Conservation (phyloP, 1,140 invertebrate species). For the Achroia grisella region DNA sequence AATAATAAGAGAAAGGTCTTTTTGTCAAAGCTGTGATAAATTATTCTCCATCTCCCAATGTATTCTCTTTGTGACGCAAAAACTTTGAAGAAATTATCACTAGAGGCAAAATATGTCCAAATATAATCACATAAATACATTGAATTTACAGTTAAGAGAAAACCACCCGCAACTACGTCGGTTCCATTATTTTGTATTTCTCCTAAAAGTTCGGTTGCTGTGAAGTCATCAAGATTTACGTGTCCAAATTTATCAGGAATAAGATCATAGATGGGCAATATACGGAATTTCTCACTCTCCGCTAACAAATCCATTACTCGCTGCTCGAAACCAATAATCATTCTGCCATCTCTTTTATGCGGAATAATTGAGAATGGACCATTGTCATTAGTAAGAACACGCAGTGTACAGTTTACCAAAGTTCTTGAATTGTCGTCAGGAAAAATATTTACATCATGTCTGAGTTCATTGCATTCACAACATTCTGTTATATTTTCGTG, state of each 20-base stretch:
- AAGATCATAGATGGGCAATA: not conserved
- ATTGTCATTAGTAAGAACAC: not conserved
- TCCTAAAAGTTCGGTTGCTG: not conserved
- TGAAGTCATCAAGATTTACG: not conserved
- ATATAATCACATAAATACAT: not conserved
- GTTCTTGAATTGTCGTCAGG: not conserved
- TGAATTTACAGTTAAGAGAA: not conserved
- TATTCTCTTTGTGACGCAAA: not conserved
- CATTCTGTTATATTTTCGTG: not conserved
- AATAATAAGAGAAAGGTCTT: not conserved
- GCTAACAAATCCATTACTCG: not conserved
- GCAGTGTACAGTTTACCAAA: not conserved
- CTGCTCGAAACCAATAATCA: not conserved
- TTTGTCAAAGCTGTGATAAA: not conserved
- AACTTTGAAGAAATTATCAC: not conserved
- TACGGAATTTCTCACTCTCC: not conserved
- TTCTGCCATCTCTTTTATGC: not conserved
- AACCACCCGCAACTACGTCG: not conserved
- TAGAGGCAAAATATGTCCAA: constrained; percentile 3
- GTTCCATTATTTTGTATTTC: not conserved
- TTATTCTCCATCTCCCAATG: not conserved
- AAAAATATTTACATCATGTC: not conserved
- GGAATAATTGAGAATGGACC: not conserved
- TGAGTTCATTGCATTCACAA: not conserved
- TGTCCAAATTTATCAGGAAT: not conserved